Evolutionary conservation across 64 coral and sea anemone species (phyloP), one percentile per base, ranked within the genome.

Genomic region (Montipora cactus): DNA sequence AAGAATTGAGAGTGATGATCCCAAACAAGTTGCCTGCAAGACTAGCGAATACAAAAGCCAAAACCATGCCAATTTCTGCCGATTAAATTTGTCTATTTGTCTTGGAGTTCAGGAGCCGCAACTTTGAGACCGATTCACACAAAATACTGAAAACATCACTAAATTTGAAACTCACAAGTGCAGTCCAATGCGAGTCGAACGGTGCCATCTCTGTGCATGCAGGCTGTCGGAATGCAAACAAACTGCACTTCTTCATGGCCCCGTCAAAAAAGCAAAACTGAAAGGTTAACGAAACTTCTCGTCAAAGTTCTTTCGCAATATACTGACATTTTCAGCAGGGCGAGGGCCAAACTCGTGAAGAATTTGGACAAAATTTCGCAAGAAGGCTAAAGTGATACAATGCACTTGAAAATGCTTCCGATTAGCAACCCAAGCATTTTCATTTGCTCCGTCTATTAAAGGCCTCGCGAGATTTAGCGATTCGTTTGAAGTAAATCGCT

Each of bases 331-430:
- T 69, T 62, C 5, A 21, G 7, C 44, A 71, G 66, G 82, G n/a
- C 45, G 20, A 51, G 7, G 66, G 19, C 15, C 44, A 67, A 86
- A 2, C 82, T 70, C 82, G 82, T 18, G 48, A 86, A 72, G 82
- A 86, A 86, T 86, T 86, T 72, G 19, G 10, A 48, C 62, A 71
- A 71, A 70, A 86, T 86, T 70, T 86, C 82, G 66, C 82, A 86
- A 86, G 62, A 71, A 71, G 44, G 46, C 7, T 44, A 14, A 51
- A n/a, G 11, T 71, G 47, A n/a, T 47, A 37, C 81, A 84, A 6
- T 15, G 58, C 59, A 47, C 81, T 84, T 84, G 19, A 50, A 57
- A 57, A 22, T 44, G 47, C 49, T 70, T 72, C 82, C n/a, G 46
- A 21, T 21, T 7, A 1, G 16, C 19, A 16, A 23, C 62, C 44